phyloP scores from a whole-genome alignment of 2,888 invertebrate genomes.

The Spilarctia lutea region DNA sequence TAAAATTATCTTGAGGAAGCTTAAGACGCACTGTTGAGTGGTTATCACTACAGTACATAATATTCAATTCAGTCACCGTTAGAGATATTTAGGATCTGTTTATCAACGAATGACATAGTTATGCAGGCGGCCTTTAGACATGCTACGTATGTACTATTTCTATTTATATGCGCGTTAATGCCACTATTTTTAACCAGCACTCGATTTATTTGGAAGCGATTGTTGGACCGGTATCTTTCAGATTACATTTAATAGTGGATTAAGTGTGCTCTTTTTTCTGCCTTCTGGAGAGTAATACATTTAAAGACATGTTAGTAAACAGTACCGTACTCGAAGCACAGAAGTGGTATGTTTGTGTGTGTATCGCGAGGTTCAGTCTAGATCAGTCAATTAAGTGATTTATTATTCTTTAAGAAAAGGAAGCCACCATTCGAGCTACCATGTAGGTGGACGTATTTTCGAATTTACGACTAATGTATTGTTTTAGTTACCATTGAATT shows the following conservation, averaged over 20 bases:
- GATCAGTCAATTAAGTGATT: neutral
- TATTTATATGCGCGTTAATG: constrained; percentile 38
- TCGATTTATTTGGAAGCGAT: constrained; percentile 41
- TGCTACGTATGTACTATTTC: constrained; percentile 26
- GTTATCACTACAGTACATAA: neutral
- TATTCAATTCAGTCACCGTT: neutral
- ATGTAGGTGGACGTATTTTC: neutral
- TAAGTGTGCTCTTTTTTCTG: neutral
- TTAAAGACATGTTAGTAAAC: neutral
- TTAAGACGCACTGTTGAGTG: too few species aligned
- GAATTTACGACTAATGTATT: neutral
- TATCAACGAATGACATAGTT: constrained; percentile 31
- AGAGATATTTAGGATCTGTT: constrained; percentile 18
- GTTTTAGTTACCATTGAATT: too few species aligned
- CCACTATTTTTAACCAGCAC: constrained; percentile 38
- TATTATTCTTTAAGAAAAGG: neutral
- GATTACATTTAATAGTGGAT: neutral
- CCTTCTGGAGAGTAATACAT: neutral
- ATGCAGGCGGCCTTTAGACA: constrained; percentile 43
- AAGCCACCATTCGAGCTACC: neutral
- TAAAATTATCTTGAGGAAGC: too few species aligned
- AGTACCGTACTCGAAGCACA: neutral
- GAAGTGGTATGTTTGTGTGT: neutral
- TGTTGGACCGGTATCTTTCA: constrained; percentile 20
- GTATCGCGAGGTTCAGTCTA: neutral